phyloP scores from a whole-genome alignment of 2,113 vertebrate species.

The Microtus montanus region DNA sequence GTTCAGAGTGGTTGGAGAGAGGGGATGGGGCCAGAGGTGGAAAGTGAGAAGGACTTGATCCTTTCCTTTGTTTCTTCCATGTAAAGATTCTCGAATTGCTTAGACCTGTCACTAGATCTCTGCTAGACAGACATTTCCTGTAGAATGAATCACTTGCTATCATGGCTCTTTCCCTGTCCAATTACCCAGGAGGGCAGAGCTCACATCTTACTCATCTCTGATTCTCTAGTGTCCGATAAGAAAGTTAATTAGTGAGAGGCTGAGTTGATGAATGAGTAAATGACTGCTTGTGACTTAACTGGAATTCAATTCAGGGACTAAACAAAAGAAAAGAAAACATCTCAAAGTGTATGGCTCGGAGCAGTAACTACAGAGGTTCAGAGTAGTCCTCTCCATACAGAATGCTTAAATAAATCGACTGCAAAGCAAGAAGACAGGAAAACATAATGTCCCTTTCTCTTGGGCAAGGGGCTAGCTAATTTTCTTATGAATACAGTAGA shows the following conservation, averaged over 20 bases:
- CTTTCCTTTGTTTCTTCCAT: background rate
- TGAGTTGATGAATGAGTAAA: slow-evolving; percentile 19
- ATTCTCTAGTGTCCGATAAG: background rate
- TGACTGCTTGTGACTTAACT: background rate
- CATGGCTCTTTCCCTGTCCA: background rate
- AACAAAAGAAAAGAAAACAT: slow-evolving; percentile 26
- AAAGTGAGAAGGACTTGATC: background rate
- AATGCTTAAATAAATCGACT: background rate
- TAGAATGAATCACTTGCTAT: too few species aligned
- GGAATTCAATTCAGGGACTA: slow-evolving; percentile 45
- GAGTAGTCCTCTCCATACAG: background rate
- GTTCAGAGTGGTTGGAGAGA: background rate
- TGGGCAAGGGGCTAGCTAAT: background rate
- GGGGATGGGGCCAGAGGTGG: rapidly evolving
- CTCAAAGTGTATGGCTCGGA: background rate
- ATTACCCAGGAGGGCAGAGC: background rate
- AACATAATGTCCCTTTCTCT: background rate
- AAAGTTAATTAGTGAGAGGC: background rate
- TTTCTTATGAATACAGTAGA: background rate
- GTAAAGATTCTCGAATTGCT: background rate
- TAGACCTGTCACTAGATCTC: background rate
- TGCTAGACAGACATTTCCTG: background rate
- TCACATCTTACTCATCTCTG: background rate
- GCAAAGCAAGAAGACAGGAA: background rate
- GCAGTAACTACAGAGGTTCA: background rate